Percentiles rank a stretch among this genome's conserved stretches.
Evolutionary conservation across 1,140 invertebrate genomes (phyloP).

Genomic region (Drosophila ambigua): DNA sequence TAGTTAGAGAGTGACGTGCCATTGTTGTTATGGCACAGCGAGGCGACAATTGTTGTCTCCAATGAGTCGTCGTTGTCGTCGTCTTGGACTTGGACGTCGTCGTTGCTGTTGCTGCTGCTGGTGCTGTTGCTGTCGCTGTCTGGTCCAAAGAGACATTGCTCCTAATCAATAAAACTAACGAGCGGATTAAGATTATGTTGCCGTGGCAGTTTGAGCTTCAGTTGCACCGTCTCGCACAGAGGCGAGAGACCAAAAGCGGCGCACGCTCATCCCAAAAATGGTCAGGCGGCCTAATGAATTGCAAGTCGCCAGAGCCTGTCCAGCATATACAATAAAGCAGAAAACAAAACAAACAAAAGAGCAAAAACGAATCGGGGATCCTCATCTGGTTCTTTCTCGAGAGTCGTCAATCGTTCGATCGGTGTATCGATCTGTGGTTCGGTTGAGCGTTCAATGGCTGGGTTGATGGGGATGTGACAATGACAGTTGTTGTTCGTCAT

Average conservation of each 20-base stretch:
- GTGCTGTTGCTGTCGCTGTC: conserved; percentile 18
- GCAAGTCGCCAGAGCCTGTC: conserved; percentile 53
- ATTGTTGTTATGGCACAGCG: conserved; percentile 77
- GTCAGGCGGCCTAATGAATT: conserved; percentile 77
- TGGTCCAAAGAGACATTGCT: conserved; percentile 63
- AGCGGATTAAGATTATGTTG: conserved; percentile 81
- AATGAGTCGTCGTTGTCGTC: conserved; percentile 64
- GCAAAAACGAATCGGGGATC: conserved; percentile 20
- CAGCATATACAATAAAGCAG: conserved; percentile 67
- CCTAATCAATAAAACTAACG: conserved; percentile 82
- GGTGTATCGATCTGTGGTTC: conserved; percentile 24
- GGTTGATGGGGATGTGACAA: conserved; percentile 71
- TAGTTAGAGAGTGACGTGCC: conserved; percentile 50
- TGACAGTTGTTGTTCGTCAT: conserved; percentile 83
- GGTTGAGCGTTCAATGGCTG: conserved; percentile 3
- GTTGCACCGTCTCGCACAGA: conserved; percentile 28
- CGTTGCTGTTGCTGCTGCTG: neutral
- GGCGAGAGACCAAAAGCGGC: conserved; percentile 72
- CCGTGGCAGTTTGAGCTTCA: conserved; percentile 33
- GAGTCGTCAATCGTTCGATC: conserved; percentile 37
- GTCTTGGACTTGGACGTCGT: conserved; percentile 32
- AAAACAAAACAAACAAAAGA: conserved; percentile 14
- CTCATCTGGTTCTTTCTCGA: conserved; percentile 40
- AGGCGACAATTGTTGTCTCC: conserved; percentile 83
- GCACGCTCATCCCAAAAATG: conserved; percentile 77